phyloP scores from a whole-genome alignment of 2,113 vertebrate species.

The Stegastes partitus region DNA sequence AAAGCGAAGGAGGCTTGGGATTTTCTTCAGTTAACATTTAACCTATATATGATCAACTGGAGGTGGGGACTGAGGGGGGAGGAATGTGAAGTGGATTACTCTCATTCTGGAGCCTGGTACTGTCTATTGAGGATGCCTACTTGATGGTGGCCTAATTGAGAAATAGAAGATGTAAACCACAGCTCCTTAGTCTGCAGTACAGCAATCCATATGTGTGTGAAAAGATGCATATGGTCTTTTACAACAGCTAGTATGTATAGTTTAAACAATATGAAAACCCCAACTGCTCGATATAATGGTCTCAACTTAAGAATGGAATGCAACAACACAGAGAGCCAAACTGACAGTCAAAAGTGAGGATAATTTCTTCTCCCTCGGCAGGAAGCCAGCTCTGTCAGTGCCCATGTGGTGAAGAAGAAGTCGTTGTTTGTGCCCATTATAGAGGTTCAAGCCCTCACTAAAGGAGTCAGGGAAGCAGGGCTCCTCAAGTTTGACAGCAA shows the following conservation, averaged over 20 bases:
- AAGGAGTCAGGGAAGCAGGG: slow-evolving; percentile 50
- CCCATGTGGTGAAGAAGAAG: slow-evolving; percentile 31
- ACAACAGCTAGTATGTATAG: not conserved
- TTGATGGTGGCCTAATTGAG: slow-evolving; percentile 2
- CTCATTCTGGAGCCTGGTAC: slow-evolving; percentile 19
- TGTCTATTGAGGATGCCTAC: not conserved
- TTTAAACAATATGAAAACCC: slow-evolving; percentile 5
- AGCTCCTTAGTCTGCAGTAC: not conserved
- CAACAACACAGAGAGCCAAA: slow-evolving; percentile 24
- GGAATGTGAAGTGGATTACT: slow-evolving; percentile 37
- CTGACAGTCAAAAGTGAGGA: slow-evolving; percentile 54
- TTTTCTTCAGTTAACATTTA: slow-evolving; percentile 64
- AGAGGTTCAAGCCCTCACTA: slow-evolving; percentile 60
- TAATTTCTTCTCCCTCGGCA: slow-evolving; percentile 41
- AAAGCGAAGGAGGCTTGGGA: slow-evolving; percentile 49
- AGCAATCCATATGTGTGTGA: not conserved
- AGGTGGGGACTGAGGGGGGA: slow-evolving; percentile 32
- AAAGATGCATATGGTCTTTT: not conserved
- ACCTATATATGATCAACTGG: slow-evolving; percentile 48
- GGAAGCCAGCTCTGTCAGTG: slow-evolving; percentile 31
- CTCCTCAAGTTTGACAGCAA: slow-evolving; percentile 77
- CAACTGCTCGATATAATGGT: not conserved
- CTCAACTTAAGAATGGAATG: not conserved
- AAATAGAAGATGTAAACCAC: not conserved
- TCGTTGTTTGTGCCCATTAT: slow-evolving; percentile 62